Base-by-base conservation (phyloP, 1,140 invertebrate genomes). In the Drosophila paulistorum region DNA sequence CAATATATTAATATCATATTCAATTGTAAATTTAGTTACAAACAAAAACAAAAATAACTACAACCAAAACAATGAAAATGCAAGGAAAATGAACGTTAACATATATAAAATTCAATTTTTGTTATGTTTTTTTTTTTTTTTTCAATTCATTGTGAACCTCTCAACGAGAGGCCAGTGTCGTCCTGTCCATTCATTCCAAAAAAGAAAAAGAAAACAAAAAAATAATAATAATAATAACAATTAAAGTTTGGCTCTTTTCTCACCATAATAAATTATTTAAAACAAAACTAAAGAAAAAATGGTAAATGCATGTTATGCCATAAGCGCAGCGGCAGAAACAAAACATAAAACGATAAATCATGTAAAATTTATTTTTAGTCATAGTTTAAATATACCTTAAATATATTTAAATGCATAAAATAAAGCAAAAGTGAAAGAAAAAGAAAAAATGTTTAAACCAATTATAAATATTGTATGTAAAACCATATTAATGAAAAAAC, bases 331-430 rank as follows among this genome's bases (percentile, higher is more conserved):
- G 41, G 68, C 68, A 64, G 41, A 57, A 74, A 63, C 58, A 30
- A 57, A 26, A 48, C 17, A 48, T 9, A 51, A 51, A 20, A 51
- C 5, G 45, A 30, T 72, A 74, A 54, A 81, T 79, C 73, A 72
- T 86, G 79, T 86, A 77, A 83, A 89, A 89, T 81, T 83, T 87
- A 89, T 80, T 65, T 89, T 89, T 89, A 89, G 84, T 89, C 84
- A 89, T 89, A 89, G 84, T 89, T 89, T 89, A 89, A 89, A 89
- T 89, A 87, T 87, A 87, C 77, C 65, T 89, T 77, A 74, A 78
- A 87, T 83, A 89, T 87, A 87, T 87, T 89, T 87, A 87, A 87
- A 87, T 83, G 83, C 79, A 87, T 87, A 82, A 87, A 78, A 74
- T 70, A 77, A 89, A 68, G 33, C 11, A 41, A 45, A 48, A 58